A percentile compares a stretch with the other conserved stretches of the same genome.
These are phyloP conservation scores for Caenorhabditis angaria DNA, from an alignment of 2,888 invertebrate species.

Conservation along the genomic window DNA sequence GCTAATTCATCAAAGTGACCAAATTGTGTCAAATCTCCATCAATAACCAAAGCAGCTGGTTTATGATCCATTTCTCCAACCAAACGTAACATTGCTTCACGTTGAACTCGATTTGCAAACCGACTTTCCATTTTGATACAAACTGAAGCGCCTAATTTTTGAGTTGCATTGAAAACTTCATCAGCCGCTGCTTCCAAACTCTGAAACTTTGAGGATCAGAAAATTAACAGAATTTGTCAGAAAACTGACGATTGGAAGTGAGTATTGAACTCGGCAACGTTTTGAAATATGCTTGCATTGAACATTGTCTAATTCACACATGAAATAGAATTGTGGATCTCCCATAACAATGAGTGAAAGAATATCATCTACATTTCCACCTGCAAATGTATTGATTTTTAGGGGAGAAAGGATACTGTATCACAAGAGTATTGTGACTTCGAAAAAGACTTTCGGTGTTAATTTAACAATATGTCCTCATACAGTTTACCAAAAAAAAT, in stretches of 20 bases:
- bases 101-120: conserved; percentile 67
- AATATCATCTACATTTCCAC: conserved; percentile 32
- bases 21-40: conserved; percentile 71
- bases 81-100: conserved; percentile 49
- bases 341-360: conserved; percentile 61
- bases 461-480: no score
- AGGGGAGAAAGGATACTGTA: no score
- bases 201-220: conserved; percentile 11
- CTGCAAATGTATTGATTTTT: no score
- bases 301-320: conserved; percentile 60
- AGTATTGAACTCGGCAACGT: conserved; percentile 45
- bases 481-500: no score
- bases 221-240: neutral
- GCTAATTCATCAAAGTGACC: conserved; percentile 63
- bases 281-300: conserved; percentile 58
- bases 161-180: conserved; percentile 28
- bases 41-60: conserved; percentile 64
- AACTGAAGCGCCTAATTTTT: conserved; percentile 28
- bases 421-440: no score
- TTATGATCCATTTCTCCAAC: conserved; percentile 43
- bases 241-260: conserved; percentile 47
- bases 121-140: conserved; percentile 59
- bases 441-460: no score
- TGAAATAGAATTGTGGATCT: conserved; percentile 66
- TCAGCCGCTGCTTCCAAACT: conserved; percentile 12